Conservation (phyloP, 2,797 vertebrate genomes). For the Ficedula albicollis region DNA sequence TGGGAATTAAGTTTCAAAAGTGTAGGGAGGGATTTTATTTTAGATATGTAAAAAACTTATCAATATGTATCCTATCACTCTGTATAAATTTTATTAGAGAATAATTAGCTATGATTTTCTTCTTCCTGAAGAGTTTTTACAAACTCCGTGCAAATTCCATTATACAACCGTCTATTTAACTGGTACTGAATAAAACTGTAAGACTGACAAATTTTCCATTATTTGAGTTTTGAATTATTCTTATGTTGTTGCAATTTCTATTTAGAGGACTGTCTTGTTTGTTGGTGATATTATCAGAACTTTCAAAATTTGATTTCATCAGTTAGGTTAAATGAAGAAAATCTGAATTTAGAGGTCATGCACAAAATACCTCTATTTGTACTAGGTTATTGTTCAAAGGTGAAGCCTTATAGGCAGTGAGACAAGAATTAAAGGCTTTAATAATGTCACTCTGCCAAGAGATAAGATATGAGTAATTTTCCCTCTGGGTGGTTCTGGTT, state of each 20-base stretch:
- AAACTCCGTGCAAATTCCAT: neutral
- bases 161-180: neutral
- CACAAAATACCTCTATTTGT: neutral
- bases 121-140: neutral
- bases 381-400: neutral
- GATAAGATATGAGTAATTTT: neutral
- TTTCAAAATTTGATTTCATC: neutral
- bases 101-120: neutral
- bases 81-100: neutral
- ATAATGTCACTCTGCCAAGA: neutral
- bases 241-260: neutral
- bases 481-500: neutral
- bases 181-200: neutral
- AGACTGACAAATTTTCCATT: neutral
- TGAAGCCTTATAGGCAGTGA: neutral
- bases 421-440: neutral
- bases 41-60: neutral
- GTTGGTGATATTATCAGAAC: neutral
- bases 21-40: neutral
- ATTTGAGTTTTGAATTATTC: neutral
- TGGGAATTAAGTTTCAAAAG: neutral
- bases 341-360: neutral
- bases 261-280: neutral
- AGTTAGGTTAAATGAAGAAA: neutral
- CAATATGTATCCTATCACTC: neutral